Evolutionary conservation across 2,113 vertebrate genomes (phyloP).

Genomic region (Tricholaema leucomelas): DNA sequence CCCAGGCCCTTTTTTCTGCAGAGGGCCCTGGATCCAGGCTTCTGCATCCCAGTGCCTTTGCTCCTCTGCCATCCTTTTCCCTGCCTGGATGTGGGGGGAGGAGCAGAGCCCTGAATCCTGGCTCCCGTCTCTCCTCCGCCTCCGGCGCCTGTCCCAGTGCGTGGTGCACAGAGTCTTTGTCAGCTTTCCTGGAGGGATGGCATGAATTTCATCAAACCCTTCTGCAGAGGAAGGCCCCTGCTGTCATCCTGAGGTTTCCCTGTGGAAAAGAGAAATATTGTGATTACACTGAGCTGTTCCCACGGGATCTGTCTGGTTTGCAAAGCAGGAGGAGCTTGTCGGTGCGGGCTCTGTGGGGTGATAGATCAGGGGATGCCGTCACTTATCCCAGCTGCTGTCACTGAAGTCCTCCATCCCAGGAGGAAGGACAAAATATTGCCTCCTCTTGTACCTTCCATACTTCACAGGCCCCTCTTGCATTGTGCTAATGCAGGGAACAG

Average conservation of each 20-base stretch:
- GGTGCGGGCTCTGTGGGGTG: not conserved
- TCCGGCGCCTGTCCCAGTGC: not conserved
- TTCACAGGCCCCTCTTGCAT: not conserved
- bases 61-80: not conserved
- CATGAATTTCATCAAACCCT: not conserved
- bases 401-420: not conserved
- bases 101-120: not conserved
- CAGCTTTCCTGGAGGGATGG: not conserved
- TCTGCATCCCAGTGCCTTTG: not conserved
- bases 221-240: not conserved
- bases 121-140: not conserved
- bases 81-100: not conserved
- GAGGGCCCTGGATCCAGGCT: not conserved
- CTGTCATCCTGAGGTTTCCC: not conserved
- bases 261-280: not conserved
- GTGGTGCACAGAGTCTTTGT: not conserved
- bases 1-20: accelerated
- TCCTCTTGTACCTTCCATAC: not conserved
- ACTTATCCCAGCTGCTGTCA: not conserved
- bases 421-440: constrained; percentile 9
- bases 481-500: constrained; percentile 1
- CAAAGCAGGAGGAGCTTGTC: not conserved
- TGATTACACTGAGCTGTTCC: not conserved
- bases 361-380: not conserved
- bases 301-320: not conserved